These are phyloP conservation scores for Sphecodes monilicornis DNA, from an alignment of 2,888 invertebrate species.

Conservation along the genomic window DNA sequence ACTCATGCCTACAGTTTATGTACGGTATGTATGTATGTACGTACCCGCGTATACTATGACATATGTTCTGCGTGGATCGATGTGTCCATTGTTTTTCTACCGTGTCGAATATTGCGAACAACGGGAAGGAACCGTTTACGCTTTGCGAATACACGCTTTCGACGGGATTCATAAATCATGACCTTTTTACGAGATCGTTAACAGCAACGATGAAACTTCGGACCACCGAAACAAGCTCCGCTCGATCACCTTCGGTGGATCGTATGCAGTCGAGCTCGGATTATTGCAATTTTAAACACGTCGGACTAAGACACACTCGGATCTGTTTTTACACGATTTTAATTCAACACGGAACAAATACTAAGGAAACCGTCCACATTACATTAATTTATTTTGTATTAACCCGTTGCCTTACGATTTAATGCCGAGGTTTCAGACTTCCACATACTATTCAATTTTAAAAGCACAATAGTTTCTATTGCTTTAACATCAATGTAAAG, in stretches of 20 bases:
- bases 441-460: too few species aligned
- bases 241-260: not conserved
- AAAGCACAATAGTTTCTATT: too few species aligned
- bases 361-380: not conserved
- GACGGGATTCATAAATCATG: constrained; percentile 44
- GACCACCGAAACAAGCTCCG: constrained; percentile 18
- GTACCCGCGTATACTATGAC: not conserved
- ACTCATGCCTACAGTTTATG: not conserved
- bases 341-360: not conserved
- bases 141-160: constrained; percentile 24
- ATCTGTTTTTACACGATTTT: not conserved
- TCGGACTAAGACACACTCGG: not conserved
- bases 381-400: not conserved
- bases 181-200: constrained; percentile 44
- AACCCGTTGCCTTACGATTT: too few species aligned
- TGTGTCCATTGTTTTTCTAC: constrained; percentile 35
- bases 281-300: not conserved
- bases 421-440: too few species aligned
- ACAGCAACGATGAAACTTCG: constrained; percentile 24
- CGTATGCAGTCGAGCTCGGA: not conserved
- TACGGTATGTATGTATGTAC: not conserved
- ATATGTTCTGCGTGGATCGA: not conserved
- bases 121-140: constrained; percentile 30
- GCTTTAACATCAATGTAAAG: too few species aligned
- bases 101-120: constrained; percentile 5